Base-by-base conservation (phyloP, 1,140 invertebrate species). In the Helicoverpa zea region DNA sequence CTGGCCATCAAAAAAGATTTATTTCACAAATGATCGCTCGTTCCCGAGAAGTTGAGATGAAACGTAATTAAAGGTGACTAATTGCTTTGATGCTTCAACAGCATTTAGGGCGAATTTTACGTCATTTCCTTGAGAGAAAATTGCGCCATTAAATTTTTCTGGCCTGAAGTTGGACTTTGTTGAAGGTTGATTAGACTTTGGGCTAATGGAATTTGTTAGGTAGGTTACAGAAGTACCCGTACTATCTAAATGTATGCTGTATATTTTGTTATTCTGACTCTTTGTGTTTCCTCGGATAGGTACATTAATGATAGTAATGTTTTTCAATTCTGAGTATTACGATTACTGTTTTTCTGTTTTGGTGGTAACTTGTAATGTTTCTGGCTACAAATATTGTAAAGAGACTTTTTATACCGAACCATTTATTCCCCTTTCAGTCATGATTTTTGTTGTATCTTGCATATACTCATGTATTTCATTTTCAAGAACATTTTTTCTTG, bases 21-120 rank as follows among this genome's bases (percentile, higher is more conserved):
- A 54, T 14, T 72, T 72, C 70, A 13, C 52, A 73, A 73, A 73
- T 58, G 70, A 73, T 73, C 23, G 70, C 11, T 43, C 70, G 11
- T 56, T 73, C 30, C 11, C 9, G 29, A 73, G 52, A 58, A 73
- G 43, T 58, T 73, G 29, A 58, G 70, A 73, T 13, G 70, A 18
- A 58, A 73, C 30, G 70, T 73, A 73, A 73, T 73, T 73, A 73
- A 73, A 52, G 70, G 30, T 58, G 70, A 73, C 70, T 73, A 73
- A 73, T 73, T 73, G 70, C 52, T 56, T 73, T 73, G 70, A 56
- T 10, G 66, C 51, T 30, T 58, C 49, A 56, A 73, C 7, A 73
- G 70, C 52, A 16, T 72, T 72, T 29, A 51, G 52, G 16, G 70
- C n/a, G n/a, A 43, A 73, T 16, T 58, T 73, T 68, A 68, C 16